A percentile compares a stretch with the other conserved stretches of the same genome.
These are phyloP conservation scores for Apamea crenata DNA, from an alignment of 2,888 invertebrate species.

Conservation along the genomic window DNA sequence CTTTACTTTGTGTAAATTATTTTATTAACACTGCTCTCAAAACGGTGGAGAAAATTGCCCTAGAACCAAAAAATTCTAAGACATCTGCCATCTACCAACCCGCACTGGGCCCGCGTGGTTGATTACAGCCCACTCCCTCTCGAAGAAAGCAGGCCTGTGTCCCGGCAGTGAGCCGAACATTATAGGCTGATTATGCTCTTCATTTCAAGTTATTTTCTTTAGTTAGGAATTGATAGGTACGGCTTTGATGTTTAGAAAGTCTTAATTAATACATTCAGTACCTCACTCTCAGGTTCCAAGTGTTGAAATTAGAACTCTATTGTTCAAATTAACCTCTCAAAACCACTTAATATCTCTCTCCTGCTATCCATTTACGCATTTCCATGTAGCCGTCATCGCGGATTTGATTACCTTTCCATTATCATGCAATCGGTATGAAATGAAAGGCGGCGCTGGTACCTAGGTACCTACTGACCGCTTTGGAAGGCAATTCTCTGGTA, in stretches of 20 bases:
- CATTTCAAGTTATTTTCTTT: slow-evolving; percentile 1
- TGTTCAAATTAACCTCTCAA: slow-evolving; percentile 42
- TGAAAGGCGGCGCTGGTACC: slow-evolving; percentile 68
- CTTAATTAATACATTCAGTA: slow-evolving; percentile 14
- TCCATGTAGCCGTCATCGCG: slow-evolving; percentile 68
- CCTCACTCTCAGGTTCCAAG: neutral
- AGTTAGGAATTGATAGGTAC: neutral
- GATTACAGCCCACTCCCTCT: too few relatives aligned
- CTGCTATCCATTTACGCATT: slow-evolving; percentile 62
- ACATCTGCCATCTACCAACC: too few relatives aligned
- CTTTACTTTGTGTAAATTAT: too few relatives aligned
- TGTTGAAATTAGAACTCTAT: slow-evolving; percentile 43
- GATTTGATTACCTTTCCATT: slow-evolving; percentile 80
- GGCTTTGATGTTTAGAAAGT: slow-evolving; percentile 29
- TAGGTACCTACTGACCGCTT: slow-evolving; percentile 33
- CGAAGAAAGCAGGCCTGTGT: too few relatives aligned
- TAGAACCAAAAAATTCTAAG: too few relatives aligned
- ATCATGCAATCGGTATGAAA: slow-evolving; percentile 73
- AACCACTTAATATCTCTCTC: slow-evolving; percentile 36
- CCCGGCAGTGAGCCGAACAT: neutral
- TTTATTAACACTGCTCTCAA: too few relatives aligned
- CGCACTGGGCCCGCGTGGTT: too few relatives aligned
- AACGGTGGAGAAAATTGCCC: too few relatives aligned
- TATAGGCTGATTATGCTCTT: neutral
- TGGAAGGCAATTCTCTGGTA: slow-evolving; percentile 64